These are phyloP conservation scores for Gorsachius goisagi DNA, from an alignment of 2,113 vertebrate genomes.

Conservation along the genomic window DNA sequence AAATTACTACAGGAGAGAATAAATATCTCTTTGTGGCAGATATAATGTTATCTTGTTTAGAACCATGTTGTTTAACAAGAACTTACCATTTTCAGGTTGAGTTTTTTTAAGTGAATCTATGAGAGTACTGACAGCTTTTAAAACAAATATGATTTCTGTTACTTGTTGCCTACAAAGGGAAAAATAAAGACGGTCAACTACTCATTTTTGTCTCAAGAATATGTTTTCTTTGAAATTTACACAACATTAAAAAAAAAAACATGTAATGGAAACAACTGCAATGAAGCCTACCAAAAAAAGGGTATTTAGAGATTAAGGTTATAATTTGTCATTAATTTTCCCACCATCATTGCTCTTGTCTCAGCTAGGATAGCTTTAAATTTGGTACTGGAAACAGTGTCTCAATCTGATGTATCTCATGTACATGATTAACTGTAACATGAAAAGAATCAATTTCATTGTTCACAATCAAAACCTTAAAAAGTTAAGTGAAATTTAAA, in stretches of 20 bases:
- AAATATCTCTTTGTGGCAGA: not conserved
- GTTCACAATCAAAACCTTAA: not conserved
- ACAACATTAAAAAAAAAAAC: not conserved
- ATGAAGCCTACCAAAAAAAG: not conserved
- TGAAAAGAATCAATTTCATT: not conserved
- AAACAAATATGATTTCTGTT: slow-evolving; percentile 98
- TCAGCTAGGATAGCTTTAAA: not conserved
- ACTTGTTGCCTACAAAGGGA: slow-evolving; percentile 90
- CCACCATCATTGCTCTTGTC: not conserved
- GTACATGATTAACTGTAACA: not conserved
- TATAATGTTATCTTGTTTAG: not conserved
- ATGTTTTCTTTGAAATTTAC: not conserved
- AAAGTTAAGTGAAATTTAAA: not conserved
- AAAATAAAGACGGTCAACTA: slow-evolving; percentile 23
- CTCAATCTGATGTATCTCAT: not conserved
- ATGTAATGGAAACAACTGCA: not conserved
- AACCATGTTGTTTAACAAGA: not conserved
- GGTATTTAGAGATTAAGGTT: not conserved
- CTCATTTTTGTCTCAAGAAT: not conserved
- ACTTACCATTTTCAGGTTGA: slow-evolving; percentile 97
- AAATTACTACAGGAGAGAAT: not conserved
- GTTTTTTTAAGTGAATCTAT: slow-evolving; percentile 99
- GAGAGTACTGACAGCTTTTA: slow-evolving; percentile 98
- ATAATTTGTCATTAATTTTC: not conserved
- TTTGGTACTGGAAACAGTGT: not conserved